These are phyloP conservation scores for Stigmatopora argus DNA, from an alignment of 2,113 vertebrate genomes.

Conservation along the genomic window DNA sequence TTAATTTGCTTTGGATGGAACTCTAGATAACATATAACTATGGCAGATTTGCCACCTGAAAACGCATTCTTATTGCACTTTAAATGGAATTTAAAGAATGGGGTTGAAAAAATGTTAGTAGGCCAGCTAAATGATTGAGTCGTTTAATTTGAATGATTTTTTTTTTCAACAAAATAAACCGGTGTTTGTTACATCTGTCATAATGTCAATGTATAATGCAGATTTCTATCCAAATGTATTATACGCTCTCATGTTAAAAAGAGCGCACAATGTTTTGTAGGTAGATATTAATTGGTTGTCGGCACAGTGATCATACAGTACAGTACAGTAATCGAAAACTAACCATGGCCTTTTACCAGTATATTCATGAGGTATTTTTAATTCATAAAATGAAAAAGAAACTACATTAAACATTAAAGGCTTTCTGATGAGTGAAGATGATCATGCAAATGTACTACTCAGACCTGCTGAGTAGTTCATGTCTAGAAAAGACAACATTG, in stretches of 20 bases:
- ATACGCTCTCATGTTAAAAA: background rate
- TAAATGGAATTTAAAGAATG: background rate
- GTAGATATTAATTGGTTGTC: too few relatives aligned
- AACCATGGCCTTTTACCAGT: too few relatives aligned
- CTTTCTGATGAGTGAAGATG: background rate
- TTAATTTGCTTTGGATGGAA: too few relatives aligned
- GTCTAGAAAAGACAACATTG: conserved; percentile 43
- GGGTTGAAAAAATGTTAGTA: background rate
- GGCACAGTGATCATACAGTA: too few relatives aligned
- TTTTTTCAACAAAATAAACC: background rate
- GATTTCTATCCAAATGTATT: background rate
- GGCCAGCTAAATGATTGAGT: too few relatives aligned
- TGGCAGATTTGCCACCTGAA: too few relatives aligned
- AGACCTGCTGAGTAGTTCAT: conserved; percentile 7
- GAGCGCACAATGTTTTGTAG: too few relatives aligned
- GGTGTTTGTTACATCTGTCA: background rate
- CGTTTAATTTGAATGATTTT: background rate
- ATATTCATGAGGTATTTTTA: too few relatives aligned
- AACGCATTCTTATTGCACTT: too few relatives aligned
- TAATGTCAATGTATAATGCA: background rate
- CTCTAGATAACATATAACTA: too few relatives aligned
- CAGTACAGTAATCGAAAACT: too few relatives aligned
- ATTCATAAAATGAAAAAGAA: background rate
- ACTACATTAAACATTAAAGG: background rate
- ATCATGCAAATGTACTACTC: conserved; percentile 16